These are phyloP conservation scores for Allygus modestus DNA, from an alignment of 2,888 invertebrate species.

Conservation along the genomic window DNA sequence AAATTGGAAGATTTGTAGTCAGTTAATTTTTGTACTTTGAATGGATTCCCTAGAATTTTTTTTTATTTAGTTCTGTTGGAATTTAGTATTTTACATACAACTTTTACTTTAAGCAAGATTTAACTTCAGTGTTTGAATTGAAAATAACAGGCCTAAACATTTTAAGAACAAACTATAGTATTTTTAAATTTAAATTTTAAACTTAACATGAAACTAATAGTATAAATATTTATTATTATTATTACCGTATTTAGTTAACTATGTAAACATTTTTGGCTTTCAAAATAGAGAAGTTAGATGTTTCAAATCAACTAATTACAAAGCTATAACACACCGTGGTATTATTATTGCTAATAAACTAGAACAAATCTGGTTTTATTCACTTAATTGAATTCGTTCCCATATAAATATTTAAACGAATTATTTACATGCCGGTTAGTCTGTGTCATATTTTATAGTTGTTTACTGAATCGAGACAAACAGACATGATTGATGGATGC, in stretches of 20 bases:
- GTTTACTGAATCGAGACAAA: constrained; percentile 12
- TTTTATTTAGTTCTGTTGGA: too few species aligned
- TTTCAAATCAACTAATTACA: not conserved
- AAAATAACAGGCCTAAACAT: too few species aligned
- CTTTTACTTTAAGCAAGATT: too few species aligned
- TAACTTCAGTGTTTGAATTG: too few species aligned
- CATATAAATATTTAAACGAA: constrained; percentile 38
- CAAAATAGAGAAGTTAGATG: too few species aligned
- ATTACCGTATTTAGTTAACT: not conserved
- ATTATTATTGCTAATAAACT: constrained; percentile 21
- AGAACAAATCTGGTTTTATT: constrained; percentile 18
- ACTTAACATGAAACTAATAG: not conserved
- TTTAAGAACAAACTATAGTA: too few species aligned
- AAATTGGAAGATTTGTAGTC: too few species aligned
- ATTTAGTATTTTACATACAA: too few species aligned
- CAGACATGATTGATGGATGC: constrained; percentile 28
- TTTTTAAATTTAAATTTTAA: too few species aligned
- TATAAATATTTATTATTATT: not conserved
- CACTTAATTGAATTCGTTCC: constrained; percentile 38
- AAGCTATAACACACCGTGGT: not conserved
- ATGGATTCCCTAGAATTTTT: too few species aligned
- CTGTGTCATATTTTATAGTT: constrained; percentile 34
- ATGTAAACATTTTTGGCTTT: not conserved
- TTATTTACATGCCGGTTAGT: constrained; percentile 24
- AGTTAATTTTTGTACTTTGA: too few species aligned